These are phyloP conservation scores for Smithornis capensis DNA, from an alignment of 2,113 vertebrate species.

Conservation along the genomic window DNA sequence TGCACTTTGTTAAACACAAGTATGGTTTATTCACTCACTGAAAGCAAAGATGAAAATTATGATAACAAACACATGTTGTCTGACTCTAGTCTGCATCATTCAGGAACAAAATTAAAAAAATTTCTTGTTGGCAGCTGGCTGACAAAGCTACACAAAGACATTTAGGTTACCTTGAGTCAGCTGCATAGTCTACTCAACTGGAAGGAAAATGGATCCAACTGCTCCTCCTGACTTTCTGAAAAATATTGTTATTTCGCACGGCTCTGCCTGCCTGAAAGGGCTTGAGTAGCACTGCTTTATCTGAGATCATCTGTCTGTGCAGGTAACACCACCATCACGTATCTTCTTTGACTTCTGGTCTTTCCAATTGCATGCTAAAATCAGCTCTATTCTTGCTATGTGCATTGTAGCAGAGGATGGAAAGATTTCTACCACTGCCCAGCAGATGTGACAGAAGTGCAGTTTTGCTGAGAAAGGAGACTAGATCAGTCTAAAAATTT, in stretches of 20 bases:
- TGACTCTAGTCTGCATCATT: constrained; percentile 17
- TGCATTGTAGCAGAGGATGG: neutral
- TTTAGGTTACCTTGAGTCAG: constrained; percentile 35
- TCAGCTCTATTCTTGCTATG: neutral
- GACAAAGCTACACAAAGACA: constrained; percentile 8
- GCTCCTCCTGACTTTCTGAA: neutral
- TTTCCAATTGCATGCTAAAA: neutral
- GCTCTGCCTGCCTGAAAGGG: neutral
- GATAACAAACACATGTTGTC: neutral
- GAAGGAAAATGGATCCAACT: neutral
- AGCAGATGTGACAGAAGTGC: neutral
- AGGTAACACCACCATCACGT: neutral
- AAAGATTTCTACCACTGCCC: neutral
- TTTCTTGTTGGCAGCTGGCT: constrained; percentile 27
- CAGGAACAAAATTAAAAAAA: constrained; percentile 28
- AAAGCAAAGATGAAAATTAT: constrained; percentile 35
- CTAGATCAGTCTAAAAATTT: neutral
- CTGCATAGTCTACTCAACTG: neutral
- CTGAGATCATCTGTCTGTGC: neutral
- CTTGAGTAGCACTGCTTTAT: neutral
- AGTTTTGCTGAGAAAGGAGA: neutral
- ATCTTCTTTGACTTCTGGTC: neutral
- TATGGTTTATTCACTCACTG: neutral
- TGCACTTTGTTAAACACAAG: neutral
- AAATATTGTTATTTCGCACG: neutral